These are phyloP conservation scores for Archegozetes longisetosus DNA, from an alignment of 1,140 invertebrate species.

Conservation along the genomic window DNA sequence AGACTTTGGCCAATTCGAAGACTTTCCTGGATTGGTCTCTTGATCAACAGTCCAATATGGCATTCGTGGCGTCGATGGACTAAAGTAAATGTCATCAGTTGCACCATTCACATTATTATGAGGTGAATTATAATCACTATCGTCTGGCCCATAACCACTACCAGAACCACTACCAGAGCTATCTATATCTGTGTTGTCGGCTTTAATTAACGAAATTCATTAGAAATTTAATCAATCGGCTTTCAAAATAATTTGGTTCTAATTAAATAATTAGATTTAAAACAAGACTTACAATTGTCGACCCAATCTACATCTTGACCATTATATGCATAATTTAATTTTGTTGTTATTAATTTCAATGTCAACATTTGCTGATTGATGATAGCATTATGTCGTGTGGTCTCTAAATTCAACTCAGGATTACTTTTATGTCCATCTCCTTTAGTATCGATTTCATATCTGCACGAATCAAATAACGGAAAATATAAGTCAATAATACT, in stretches of 20 bases:
- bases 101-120: not conserved
- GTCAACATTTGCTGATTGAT: constrained; percentile 56
- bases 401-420: constrained; percentile 26
- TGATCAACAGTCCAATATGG: not conserved
- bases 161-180: not conserved
- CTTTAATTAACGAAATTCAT: not conserved
- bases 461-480: not conserved
- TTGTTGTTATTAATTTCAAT: constrained; percentile 56
- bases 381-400: constrained; percentile 31
- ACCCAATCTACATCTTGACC: constrained; percentile 73
- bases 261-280: not conserved
- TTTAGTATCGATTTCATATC: not conserved
- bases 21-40: not conserved
- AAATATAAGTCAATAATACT: not conserved
- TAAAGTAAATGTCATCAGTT: not conserved
- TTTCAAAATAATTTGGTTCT: not conserved
- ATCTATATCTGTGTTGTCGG: not conserved
- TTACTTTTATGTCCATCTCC: not conserved
- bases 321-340: constrained; percentile 69
- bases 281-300: constrained; percentile 16
- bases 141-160: not conserved
- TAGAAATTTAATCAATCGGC: not conserved
- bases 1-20: not conserved
- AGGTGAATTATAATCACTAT: not conserved
- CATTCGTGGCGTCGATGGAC: not conserved